Evolutionary conservation across 2,113 vertebrate genomes (phyloP).

Genomic region (Malurus alboscapulatus): DNA sequence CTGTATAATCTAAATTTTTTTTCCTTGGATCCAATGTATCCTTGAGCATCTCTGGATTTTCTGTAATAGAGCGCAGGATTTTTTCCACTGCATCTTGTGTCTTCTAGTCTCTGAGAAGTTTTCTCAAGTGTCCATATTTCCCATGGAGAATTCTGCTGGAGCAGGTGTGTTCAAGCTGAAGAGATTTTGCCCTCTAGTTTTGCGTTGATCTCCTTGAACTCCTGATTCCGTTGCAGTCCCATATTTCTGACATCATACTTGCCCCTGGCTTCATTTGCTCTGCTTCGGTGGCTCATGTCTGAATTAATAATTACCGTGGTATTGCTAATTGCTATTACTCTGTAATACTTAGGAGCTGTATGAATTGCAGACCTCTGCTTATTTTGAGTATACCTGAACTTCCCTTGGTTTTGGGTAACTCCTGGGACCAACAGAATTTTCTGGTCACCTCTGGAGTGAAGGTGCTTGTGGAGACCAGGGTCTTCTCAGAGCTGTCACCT

Average conservation of each 20-base stretch:
- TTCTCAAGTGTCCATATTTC: background rate
- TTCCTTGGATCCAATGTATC: background rate
- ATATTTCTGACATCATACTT: accelerated
- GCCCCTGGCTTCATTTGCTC: background rate
- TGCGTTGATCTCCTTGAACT: background rate
- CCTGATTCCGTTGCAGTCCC: background rate
- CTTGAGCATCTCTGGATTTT: background rate
- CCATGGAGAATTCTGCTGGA: background rate
- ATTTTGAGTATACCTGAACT: background rate
- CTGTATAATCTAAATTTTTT: background rate
- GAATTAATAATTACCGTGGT: background rate
- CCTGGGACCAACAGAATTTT: background rate
- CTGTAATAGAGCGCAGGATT: background rate
- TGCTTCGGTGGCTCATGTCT: background rate
- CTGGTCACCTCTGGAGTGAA: background rate
- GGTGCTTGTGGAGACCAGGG: background rate
- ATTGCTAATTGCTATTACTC: background rate
- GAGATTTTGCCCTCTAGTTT: background rate
- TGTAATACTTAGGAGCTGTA: background rate
- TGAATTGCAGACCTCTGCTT: background rate
- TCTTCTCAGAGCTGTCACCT: background rate
- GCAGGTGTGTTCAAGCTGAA: background rate
- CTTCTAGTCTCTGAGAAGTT: background rate
- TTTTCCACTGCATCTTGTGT: background rate
- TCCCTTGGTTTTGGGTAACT: background rate